These are phyloP conservation scores for Caenorhabditis doughertyi DNA, from an alignment of 2,888 invertebrate genomes.

Conservation along the genomic window DNA sequence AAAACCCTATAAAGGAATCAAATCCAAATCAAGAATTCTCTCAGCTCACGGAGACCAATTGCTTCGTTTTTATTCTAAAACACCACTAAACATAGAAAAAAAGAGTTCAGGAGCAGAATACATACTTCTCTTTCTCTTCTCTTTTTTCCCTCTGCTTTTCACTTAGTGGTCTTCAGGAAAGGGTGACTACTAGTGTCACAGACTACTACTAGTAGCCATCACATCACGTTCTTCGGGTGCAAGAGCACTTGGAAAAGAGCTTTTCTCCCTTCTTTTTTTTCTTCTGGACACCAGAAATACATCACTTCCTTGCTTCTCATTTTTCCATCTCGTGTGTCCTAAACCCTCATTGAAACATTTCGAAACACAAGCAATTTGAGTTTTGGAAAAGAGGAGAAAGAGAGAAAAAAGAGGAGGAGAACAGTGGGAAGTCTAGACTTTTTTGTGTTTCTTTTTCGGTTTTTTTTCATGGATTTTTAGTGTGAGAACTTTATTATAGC, in stretches of 20 bases:
- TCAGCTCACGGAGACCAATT: background rate
- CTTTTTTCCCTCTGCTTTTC: background rate
- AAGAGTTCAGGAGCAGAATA: too few relatives aligned
- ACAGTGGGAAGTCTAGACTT: slow-evolving; percentile 3
- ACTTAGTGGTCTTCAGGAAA: background rate
- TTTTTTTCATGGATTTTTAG: background rate
- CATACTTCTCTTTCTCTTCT: slow-evolving; percentile 11
- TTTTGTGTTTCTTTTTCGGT: background rate
- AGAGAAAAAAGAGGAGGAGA: background rate
- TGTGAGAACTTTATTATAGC: background rate
- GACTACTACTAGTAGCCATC: slow-evolving; percentile 6
- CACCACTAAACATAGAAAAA: slow-evolving; percentile 4
- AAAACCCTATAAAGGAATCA: background rate
- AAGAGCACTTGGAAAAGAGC: slow-evolving; percentile 11
- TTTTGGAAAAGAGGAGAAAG: background rate
- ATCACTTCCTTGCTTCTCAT: slow-evolving; percentile 14
- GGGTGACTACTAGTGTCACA: slow-evolving; percentile 8
- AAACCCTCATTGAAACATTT: slow-evolving; percentile 7
- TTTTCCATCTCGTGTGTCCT: background rate
- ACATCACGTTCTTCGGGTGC: slow-evolving; percentile 15
- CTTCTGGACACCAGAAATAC: slow-evolving; percentile 4
- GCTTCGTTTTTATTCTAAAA: background rate
- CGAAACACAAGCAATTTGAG: slow-evolving; percentile 4
- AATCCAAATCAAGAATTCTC: background rate
- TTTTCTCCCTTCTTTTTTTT: background rate